Evolutionary conservation across 2,113 vertebrate genomes (phyloP), one percentile per base, ranked within the genome.

Genomic region (Electrona antarctica): DNA sequence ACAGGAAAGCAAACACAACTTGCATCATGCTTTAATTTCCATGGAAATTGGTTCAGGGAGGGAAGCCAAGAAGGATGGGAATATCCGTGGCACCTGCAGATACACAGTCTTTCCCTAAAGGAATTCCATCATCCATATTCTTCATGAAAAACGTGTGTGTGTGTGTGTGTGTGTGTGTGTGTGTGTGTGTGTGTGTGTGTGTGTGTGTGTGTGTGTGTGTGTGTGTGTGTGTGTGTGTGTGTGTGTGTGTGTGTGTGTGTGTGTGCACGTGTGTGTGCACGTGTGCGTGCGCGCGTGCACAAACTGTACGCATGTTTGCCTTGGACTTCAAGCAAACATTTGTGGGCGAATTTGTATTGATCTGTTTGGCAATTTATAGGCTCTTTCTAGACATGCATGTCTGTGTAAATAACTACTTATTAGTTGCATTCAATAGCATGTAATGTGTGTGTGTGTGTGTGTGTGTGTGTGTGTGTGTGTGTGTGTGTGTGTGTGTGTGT

Each of bases 31-130:
- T 78, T 78, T 86, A 62, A 85, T 88, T 87, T 89, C 76, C 74
- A 87, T 87, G 77, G 73, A 87, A 85, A 89, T 87, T 57, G 71
- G 78, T 71, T 83, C 68, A 6, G 47, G 68, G 74, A 77, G 58
- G 4, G 21, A 4, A 68, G 60, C 67, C 70, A 50, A 68, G 82
- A 79, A 71, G 74, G 83, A 59, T 74, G 70, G 67, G 69, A 77
- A 74, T 74, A 73, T 60, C 67, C 73, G 75, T 79, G 62, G 49
- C 67, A 49, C 33, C 69, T n/a, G 55, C 11, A 61, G 52, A 66
- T 60, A 74, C 57, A 51, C 9, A 2, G 10, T 28, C 52, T 50
- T n/a, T 28, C 48, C 49, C 77, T 67, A 48, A 71, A 46, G 64
- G 70, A 87, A 74, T 87, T 77, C 67, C 73, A 33, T 41, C 52